Base-by-base conservation (phyloP, 2,888 invertebrate genomes). In the Trimorus sp. region DNA sequence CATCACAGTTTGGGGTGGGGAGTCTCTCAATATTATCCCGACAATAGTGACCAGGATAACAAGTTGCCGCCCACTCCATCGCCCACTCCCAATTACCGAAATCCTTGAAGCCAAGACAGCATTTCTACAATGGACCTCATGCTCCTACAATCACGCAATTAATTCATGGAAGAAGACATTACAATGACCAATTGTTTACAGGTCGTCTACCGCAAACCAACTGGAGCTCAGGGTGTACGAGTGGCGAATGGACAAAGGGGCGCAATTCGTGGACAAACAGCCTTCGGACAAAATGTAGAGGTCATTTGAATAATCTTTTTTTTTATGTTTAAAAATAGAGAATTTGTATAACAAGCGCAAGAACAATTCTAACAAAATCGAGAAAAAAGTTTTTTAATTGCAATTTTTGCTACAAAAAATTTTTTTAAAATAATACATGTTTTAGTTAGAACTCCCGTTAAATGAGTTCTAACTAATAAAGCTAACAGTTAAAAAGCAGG, bases 41-140 rank as follows among this genome's bases (percentile, higher is more conserved):
- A 91, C 75, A 91, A 90, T 82, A 92, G 91, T 73, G 91, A 91
- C 83, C 91, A 92, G 78, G 90, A 91, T 70, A 92, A 92, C 69
- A 91, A 90, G 1, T 91, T 92, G 0, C 91, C 92, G 3, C 92
- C 92, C 4, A 90, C 91, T 0, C 91, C 91, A 0, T 88, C 90
- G 0, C 89, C 91, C 3, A 82, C 89, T 4, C 91, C 91, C 7
- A 86, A 90, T 42, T 91, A 89, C 77, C 88, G 91, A 59, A 87
- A 62, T 62, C 83, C 88, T 8, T 84, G 84, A 71, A 78, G 53
- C 26, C 71, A 83, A 59, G 83, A 80, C 66, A 76, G 42, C 42
- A 12, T 0, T 59, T 51, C 45, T 6, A 12, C n/a, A 45, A 45
- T 45, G 9, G 6, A 9, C 45, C 45, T 12, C n/a, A 45, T 1